Evolutionary conservation across 2,113 vertebrate genomes (phyloP).

Genomic region (Prunella himalayana): DNA sequence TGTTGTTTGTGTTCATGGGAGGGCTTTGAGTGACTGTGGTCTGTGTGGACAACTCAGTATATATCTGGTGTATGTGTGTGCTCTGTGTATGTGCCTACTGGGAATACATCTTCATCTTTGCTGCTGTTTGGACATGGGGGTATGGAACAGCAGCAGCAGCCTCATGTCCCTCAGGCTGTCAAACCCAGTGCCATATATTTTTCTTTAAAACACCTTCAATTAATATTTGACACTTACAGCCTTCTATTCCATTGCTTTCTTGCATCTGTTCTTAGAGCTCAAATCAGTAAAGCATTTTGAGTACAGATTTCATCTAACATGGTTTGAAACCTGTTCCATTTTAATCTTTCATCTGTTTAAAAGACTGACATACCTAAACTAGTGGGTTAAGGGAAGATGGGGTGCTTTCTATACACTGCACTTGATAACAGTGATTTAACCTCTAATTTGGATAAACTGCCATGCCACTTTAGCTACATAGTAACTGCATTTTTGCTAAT

Average conservation of each 20-base stretch:
- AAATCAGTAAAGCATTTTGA: neutral
- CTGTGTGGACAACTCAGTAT: accelerated
- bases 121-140: neutral
- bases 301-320: neutral
- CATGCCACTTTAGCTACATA: neutral
- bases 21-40: neutral
- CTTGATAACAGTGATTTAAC: neutral
- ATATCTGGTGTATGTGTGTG: neutral
- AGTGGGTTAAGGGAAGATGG: neutral
- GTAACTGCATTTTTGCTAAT: neutral
- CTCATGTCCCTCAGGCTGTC: neutral
- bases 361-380: neutral
- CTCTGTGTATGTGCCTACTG: neutral
- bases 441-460: neutral
- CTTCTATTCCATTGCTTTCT: neutral
- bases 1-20: neutral
- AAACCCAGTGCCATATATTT: neutral
- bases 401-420: neutral
- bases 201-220: neutral
- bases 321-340: neutral
- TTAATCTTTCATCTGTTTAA: neutral
- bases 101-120: neutral
- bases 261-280: neutral
- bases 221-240: neutral
- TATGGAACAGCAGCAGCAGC: neutral